Evolutionary conservation across 2,113 vertebrate species (phyloP).

Genomic region (Antennarius striatus): DNA sequence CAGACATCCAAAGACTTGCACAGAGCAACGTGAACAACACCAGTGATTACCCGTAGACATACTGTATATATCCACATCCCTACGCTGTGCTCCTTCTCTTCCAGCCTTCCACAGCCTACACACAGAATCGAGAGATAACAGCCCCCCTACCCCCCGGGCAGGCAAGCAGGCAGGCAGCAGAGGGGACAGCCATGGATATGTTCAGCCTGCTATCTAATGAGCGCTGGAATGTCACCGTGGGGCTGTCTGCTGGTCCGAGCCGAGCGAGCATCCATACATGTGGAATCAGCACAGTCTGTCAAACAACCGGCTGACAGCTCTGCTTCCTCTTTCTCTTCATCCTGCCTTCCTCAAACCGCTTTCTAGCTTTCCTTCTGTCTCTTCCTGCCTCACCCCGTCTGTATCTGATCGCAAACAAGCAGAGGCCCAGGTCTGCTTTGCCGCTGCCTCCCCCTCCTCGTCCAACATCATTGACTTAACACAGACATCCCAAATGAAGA

Average conservation of each 20-base stretch:
- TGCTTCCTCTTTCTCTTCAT: constrained; percentile 22
- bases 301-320: constrained; percentile 62
- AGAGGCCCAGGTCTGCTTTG: constrained; percentile 39
- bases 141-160: constrained; percentile 46
- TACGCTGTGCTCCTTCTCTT: constrained; percentile 23
- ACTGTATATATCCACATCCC: constrained; percentile 18
- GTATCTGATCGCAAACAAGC: constrained; percentile 57
- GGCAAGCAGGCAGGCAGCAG: constrained; percentile 43
- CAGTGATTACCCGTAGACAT: constrained; percentile 10
- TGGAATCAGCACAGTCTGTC: constrained; percentile 62
- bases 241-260: constrained; percentile 63
- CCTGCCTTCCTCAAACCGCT: constrained; percentile 14
- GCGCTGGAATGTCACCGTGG: constrained; percentile 66
- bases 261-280: constrained; percentile 61
- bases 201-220: constrained; percentile 75
- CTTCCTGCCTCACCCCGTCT: constrained; percentile 41
- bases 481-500: constrained; percentile 66
- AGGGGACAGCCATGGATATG: constrained; percentile 62
- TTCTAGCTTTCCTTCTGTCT: constrained; percentile 8
- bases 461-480: constrained; percentile 57
- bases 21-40: not conserved
- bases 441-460: constrained; percentile 34
- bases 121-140: constrained; percentile 54
- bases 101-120: constrained; percentile 42
- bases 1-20: constrained; percentile 14